Percentiles rank a stretch among this genome's conserved stretches.
Evolutionary conservation across 2,888 invertebrate genomes (phyloP).

Genomic region (Latrodectus hesperus): DNA sequence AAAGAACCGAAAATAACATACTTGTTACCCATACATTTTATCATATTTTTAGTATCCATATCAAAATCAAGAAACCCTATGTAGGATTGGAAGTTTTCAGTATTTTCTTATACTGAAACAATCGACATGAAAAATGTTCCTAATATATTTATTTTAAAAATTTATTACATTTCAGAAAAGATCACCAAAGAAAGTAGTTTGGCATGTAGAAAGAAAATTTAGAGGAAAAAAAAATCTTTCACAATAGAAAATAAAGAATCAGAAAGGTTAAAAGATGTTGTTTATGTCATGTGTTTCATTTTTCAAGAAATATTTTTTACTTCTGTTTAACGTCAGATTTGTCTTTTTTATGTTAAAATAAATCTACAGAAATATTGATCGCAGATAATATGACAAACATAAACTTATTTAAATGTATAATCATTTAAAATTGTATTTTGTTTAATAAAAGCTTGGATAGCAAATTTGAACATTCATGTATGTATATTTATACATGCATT

Average conservation of each 20-base stretch:
- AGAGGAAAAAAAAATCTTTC: constrained; percentile 32
- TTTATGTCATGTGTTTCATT: constrained; percentile 4
- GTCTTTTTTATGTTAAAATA: not conserved
- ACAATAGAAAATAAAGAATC: constrained; percentile 10
- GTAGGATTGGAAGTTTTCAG: too few relatives aligned
- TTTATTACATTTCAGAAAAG: constrained; percentile 1
- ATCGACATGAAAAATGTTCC: constrained; percentile 20
- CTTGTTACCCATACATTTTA: too few relatives aligned
- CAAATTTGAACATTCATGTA: too few relatives aligned
- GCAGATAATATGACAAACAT: too few relatives aligned
- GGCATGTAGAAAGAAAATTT: not conserved
- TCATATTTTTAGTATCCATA: too few relatives aligned
- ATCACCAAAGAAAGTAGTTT: not conserved
- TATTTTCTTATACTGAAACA: not conserved
- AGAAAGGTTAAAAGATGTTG: constrained; percentile 17
- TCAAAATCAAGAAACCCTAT: too few relatives aligned
- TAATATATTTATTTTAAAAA: constrained; percentile 17
- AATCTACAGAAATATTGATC: too few relatives aligned
- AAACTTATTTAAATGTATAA: too few relatives aligned
- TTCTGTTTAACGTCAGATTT: not conserved
- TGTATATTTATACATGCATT: too few relatives aligned
- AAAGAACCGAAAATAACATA: too few relatives aligned
- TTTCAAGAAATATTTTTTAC: not conserved
- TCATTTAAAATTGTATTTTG: too few relatives aligned
- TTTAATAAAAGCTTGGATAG: too few relatives aligned